Base-by-base conservation (phyloP, 2,797 vertebrate species). In the Pseudochaenichthys georgianus region DNA sequence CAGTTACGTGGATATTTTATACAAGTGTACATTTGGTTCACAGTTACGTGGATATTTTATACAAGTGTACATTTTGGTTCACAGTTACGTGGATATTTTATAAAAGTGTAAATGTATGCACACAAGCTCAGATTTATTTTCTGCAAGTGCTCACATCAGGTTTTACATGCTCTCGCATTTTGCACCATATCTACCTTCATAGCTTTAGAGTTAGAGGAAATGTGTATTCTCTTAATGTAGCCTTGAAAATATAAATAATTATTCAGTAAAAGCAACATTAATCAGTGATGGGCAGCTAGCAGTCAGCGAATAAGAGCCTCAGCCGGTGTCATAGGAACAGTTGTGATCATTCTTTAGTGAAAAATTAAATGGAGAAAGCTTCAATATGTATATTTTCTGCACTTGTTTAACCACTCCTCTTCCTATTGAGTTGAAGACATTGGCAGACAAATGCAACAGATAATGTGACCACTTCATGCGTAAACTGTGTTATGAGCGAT, bases 401-500 rank as follows among this genome's bases (percentile, higher is more conserved):
- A 51, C 60, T 76, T 42, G 23, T 57, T 65, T 63, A 6, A 47
- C 34, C 50, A n/a, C 63, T 63, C 66, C 23, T 13, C 21, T 46
- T 48, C 59, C 73, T 94, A 95, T 96, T 96, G 96, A 96, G 96
- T 96, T 94, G 13, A 95, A 94, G 95, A 95, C 94, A 94, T 96
- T 96, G 96, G 95, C 93, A 42, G 70, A 77, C 48, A 79, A 95
- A 94, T 90, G 94, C 95, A 95, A 95, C 95, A 96, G 96, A 97
- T 97, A 97, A 97, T 96, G 95, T 91, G 94, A 95, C 95, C 94
- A 95, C 97, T 97, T 94, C 95, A 94, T 96, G 95, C 95, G 94
- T 96, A 96, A 97, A 96, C 95, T 94, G 94, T 93, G 94, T 97
- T 97, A 97, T 97, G 96, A 97, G 96, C 95, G 96, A 96, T 96